phyloP scores from a whole-genome alignment of 1,140 invertebrate species.

The Drosophila takahashii region DNA sequence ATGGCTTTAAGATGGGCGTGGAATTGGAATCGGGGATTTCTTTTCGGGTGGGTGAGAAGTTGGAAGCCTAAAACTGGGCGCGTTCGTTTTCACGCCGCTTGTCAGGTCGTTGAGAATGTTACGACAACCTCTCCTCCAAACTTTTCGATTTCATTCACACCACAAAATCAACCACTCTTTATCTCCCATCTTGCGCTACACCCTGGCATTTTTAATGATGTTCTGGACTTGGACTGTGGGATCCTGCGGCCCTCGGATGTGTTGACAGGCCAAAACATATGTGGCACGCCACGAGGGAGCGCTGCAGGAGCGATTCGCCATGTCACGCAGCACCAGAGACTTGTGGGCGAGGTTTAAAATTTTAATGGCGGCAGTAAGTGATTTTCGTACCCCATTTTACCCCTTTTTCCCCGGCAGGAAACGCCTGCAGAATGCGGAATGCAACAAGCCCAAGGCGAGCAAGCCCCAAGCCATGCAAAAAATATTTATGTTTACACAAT shows the following conservation, averaged over 20 bases:
- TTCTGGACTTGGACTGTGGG: slow-evolving; percentile 49
- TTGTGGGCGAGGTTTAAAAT: slow-evolving; percentile 93
- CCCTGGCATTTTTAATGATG: slow-evolving; percentile 70
- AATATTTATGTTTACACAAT: slow-evolving; percentile 72
- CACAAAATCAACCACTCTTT: slow-evolving; percentile 23
- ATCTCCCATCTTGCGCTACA: slow-evolving; percentile 31
- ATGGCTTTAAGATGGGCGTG: slow-evolving; percentile 68
- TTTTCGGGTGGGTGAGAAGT: slow-evolving; percentile 85
- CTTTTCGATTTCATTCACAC: slow-evolving; percentile 74
- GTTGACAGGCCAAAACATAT: slow-evolving; percentile 91
- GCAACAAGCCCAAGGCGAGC: slow-evolving; percentile 12
- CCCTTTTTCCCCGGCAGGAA: slow-evolving; percentile 7
- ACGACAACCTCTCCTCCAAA: slow-evolving; percentile 37
- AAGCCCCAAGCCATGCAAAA: slow-evolving; percentile 29
- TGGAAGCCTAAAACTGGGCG: slow-evolving; percentile 91
- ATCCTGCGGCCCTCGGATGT: slow-evolving; percentile 27
- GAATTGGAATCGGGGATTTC: slow-evolving; percentile 88
- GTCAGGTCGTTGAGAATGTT: slow-evolving; percentile 58
- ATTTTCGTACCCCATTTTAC: slow-evolving; percentile 28
- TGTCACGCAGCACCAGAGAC: slow-evolving; percentile 93
- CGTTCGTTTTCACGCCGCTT: slow-evolving; percentile 63
- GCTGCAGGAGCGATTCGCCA: slow-evolving; percentile 95
- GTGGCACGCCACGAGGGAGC: slow-evolving; percentile 95
- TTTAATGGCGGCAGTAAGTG: slow-evolving; percentile 89
- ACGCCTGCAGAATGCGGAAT: slow-evolving; percentile 35